Evolutionary conservation across 2,113 vertebrate genomes (phyloP).

Genomic region (Marmota flaviventris): DNA sequence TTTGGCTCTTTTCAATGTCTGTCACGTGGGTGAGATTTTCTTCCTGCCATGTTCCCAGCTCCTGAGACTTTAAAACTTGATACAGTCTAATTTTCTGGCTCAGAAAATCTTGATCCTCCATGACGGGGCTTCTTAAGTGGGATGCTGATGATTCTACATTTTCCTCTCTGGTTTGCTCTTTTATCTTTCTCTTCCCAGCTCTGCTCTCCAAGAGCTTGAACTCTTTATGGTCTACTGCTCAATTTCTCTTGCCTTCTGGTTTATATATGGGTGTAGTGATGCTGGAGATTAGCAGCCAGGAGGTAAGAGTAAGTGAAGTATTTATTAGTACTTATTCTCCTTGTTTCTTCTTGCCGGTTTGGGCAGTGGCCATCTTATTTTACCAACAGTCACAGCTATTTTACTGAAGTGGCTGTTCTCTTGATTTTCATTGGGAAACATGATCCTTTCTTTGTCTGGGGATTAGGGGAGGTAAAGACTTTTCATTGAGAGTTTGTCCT

Average conservation of each 20-base stretch:
- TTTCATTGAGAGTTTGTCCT: not conserved
- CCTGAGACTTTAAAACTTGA: not conserved
- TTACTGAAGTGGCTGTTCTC: not conserved
- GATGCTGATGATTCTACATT: slow-evolving; percentile 9
- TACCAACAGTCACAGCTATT: not conserved
- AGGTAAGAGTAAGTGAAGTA: not conserved
- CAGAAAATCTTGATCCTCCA: not conserved
- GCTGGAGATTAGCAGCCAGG: not conserved
- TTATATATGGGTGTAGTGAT: not conserved
- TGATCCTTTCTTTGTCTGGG: not conserved
- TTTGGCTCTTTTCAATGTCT: not conserved
- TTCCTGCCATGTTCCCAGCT: not conserved
- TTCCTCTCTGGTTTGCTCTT: not conserved
- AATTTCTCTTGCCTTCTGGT: not conserved
- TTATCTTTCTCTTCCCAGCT: not conserved
- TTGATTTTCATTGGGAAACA: not conserved
- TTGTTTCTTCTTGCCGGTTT: not conserved
- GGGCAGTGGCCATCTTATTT: not conserved
- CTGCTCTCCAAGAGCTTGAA: not conserved
- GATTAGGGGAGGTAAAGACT: not conserved
- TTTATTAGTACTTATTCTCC: slow-evolving; percentile 29
- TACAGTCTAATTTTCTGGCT: not conserved
- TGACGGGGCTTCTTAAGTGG: not conserved
- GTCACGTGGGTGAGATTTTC: not conserved
- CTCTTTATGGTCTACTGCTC: not conserved